A percentile compares a stretch with the other conserved stretches of the same genome.
Evolutionary conservation across 92 coral and sea anemone species (phyloP).

Genomic region (Muricea muricata): DNA sequence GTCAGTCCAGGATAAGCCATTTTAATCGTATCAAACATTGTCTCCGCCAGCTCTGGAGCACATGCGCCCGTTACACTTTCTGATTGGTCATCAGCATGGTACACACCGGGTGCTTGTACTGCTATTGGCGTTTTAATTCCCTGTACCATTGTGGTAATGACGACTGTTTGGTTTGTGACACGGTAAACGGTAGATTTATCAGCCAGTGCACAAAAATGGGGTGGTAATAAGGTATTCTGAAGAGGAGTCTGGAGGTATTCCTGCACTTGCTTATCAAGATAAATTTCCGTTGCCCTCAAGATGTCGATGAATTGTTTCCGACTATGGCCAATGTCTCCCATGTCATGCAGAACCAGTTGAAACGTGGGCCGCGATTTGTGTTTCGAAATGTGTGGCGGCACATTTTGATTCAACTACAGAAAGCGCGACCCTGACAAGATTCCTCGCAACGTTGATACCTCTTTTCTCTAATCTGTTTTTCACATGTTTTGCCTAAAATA

Average conservation of each 20-base stretch:
- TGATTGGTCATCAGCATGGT: constrained; percentile 7
- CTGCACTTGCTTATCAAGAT: neutral
- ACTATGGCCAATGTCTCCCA: constrained; percentile 26
- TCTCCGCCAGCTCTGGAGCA: constrained; percentile 22
- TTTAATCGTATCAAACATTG: neutral
- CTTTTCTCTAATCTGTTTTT: constrained; percentile 16
- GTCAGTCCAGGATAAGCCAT: constrained; percentile 4
- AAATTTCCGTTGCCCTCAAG: neutral
- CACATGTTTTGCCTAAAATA: neutral
- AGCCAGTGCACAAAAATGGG: neutral
- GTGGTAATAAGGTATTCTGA: neutral
- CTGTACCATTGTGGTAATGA: constrained; percentile 9
- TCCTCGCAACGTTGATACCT: neutral
- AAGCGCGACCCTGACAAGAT: constrained; percentile 27
- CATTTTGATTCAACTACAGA: neutral
- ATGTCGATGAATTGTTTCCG: constrained; percentile 17
- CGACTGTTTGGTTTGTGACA: constrained; percentile 13
- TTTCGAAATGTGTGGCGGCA: constrained; percentile 18
- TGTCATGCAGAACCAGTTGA: constrained; percentile 15
- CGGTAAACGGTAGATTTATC: constrained; percentile 20
- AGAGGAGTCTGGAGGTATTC: constrained; percentile 12
- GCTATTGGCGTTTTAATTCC: constrained; percentile 17
- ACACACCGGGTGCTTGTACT: constrained; percentile 13
- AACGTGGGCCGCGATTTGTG: neutral
- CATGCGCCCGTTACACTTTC: constrained; percentile 6